phyloP scores from a whole-genome alignment of 2,113 vertebrate species.

The Notechis scutatus region DNA sequence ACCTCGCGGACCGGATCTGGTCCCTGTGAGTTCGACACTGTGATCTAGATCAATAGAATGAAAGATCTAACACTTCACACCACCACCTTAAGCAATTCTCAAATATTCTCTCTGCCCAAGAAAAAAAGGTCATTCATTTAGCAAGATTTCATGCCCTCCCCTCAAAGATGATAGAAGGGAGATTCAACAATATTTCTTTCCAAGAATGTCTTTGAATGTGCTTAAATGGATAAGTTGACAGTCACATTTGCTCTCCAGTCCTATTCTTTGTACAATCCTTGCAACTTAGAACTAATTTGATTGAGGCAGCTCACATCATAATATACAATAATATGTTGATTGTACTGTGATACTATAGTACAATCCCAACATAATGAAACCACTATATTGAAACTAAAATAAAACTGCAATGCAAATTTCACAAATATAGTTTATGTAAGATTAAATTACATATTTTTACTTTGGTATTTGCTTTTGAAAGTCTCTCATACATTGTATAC shows the following conservation, averaged over 20 bases:
- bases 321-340: neutral
- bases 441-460: constrained; percentile 20
- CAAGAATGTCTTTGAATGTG: neutral
- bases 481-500: neutral
- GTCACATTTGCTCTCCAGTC: neutral
- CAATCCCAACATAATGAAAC: neutral
- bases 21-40: too few relatives aligned
- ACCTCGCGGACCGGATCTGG: too few relatives aligned
- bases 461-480: constrained; percentile 21
- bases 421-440: neutral
- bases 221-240: neutral
- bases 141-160: neutral
- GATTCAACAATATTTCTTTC: neutral
- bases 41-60: neutral
- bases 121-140: neutral
- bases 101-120: neutral
- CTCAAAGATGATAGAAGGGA: neutral
- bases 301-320: neutral
- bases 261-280: neutral
- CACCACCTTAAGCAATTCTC: neutral
- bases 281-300: neutral
- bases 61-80: neutral
- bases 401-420: neutral
- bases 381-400: neutral
- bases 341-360: neutral